Percentiles rank a stretch among this genome's conserved stretches.
phyloP scores from a whole-genome alignment of 2,888 invertebrate genomes.

The Caenorhabditis sp. region DNA sequence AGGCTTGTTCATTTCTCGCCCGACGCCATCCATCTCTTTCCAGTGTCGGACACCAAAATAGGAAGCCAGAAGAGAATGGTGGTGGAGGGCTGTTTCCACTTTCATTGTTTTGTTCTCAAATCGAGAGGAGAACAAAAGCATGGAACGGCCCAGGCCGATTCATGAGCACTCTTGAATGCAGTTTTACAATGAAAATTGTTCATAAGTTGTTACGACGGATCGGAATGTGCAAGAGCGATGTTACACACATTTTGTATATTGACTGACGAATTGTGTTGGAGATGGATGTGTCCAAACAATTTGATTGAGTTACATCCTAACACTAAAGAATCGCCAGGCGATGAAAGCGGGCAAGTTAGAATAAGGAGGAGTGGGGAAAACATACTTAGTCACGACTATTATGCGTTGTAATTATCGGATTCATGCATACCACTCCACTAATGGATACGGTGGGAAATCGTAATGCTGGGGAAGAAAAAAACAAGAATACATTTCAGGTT shows the following conservation, averaged over 20 bases:
- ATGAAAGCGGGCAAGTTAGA: conserved; percentile 2
- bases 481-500: conserved; percentile 71
- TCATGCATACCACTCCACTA: conserved; percentile 30
- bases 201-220: conserved; percentile 58
- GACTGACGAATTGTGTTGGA: conserved; percentile 49
- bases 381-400: conserved; percentile 55
- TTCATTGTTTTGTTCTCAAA: not conserved
- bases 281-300: conserved; percentile 49
- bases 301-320: conserved; percentile 49
- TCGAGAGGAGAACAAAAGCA: not conserved
- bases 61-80: not conserved
- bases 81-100: conserved; percentile 21
- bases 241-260: conserved; percentile 45
- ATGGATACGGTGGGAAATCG: conserved; percentile 19
- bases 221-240: conserved; percentile 47
- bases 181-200: conserved; percentile 52
- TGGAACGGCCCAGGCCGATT: conserved; percentile 15
- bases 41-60: conserved; percentile 30
- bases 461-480: conserved; percentile 21
- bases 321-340: conserved; percentile 25
- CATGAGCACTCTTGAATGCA: conserved; percentile 38
- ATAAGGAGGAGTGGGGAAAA: conserved; percentile 34
- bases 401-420: conserved; percentile 65
- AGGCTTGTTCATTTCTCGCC: conserved; percentile 54
- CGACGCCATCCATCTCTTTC: conserved; percentile 53